Conservation (phyloP, 2,797 vertebrate genomes). For the Microctenopoma stevenorrisi region DNA sequence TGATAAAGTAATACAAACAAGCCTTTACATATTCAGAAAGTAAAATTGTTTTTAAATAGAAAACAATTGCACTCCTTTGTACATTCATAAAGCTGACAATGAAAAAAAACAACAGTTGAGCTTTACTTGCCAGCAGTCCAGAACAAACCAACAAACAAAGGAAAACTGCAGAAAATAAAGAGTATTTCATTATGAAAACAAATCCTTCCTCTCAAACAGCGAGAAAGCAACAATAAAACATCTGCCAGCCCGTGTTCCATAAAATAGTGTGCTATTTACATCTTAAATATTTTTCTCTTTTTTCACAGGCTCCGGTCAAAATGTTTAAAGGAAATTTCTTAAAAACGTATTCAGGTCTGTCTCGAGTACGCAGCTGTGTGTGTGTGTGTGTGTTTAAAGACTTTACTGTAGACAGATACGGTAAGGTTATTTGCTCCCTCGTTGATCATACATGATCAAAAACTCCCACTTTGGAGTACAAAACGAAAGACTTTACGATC, state of each 20-base stretch:
- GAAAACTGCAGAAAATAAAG: conserved; percentile 69
- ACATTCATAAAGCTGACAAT: conserved; percentile 84
- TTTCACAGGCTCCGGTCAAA: conserved; percentile 73
- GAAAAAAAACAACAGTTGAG: conserved; percentile 64
- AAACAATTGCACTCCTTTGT: conserved; percentile 85
- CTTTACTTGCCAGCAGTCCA: conserved; percentile 78
- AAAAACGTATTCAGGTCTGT: conserved; percentile 20
- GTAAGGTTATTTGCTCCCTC: conserved; percentile 12
- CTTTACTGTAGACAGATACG: conserved; percentile 17
- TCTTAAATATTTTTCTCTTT: conserved; percentile 73
- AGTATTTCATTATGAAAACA: conserved; percentile 82
- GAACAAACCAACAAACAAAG: conserved; percentile 71
- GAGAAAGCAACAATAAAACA: conserved; percentile 75
- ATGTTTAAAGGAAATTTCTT: conserved; percentile 36
- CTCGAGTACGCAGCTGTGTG: conserved; percentile 31
- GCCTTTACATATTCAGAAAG: conserved; percentile 78
- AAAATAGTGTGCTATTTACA: conserved; percentile 81
- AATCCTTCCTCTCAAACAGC: conserved; percentile 78
- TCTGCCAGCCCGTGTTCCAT: conserved; percentile 58
- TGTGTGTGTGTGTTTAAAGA: conserved; percentile 23
- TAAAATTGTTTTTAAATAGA: conserved; percentile 82
- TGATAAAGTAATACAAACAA: conserved; percentile 79
- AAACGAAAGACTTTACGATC: conserved; percentile 17
- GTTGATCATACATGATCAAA: conserved; percentile 19
- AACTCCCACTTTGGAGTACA: conserved; percentile 6